Evolutionary conservation across 2,113 vertebrate species (phyloP).

Genomic region (Eulemur rufifrons): DNA sequence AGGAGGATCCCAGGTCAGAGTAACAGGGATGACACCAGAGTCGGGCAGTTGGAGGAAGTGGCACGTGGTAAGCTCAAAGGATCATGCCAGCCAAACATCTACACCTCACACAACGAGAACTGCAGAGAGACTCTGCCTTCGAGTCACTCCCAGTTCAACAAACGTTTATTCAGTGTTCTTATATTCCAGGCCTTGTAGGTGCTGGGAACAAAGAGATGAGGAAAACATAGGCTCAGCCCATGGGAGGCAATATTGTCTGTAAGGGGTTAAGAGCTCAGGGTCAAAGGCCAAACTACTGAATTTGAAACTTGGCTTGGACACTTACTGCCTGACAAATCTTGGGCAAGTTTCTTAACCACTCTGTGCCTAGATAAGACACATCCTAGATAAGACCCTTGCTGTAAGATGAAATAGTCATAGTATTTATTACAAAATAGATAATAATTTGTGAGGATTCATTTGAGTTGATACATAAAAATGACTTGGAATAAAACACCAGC

Average conservation of each 20-base stretch:
- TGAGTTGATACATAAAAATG: background rate
- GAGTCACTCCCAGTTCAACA: background rate
- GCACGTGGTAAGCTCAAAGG: background rate
- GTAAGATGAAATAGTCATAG: background rate
- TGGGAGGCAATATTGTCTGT: background rate
- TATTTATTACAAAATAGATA: background rate
- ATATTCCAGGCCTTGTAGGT: background rate
- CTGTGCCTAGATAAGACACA: background rate
- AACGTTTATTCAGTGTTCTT: background rate
- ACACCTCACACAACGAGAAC: background rate
- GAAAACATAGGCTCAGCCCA: background rate
- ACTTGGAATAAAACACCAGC: background rate
- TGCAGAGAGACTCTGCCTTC: background rate
- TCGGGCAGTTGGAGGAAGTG: background rate
- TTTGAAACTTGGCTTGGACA: background rate
- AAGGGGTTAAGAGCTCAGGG: background rate
- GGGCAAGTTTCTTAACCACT: background rate
- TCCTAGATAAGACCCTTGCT: background rate
- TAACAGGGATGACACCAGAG: background rate
- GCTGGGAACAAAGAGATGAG: background rate
- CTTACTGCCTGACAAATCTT: background rate
- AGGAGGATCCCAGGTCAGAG: background rate
- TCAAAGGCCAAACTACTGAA: background rate
- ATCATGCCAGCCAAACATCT: background rate
- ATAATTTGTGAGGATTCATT: background rate